These are phyloP conservation scores for Indri indri DNA, from an alignment of 2,113 vertebrate species.

Conservation along the genomic window DNA sequence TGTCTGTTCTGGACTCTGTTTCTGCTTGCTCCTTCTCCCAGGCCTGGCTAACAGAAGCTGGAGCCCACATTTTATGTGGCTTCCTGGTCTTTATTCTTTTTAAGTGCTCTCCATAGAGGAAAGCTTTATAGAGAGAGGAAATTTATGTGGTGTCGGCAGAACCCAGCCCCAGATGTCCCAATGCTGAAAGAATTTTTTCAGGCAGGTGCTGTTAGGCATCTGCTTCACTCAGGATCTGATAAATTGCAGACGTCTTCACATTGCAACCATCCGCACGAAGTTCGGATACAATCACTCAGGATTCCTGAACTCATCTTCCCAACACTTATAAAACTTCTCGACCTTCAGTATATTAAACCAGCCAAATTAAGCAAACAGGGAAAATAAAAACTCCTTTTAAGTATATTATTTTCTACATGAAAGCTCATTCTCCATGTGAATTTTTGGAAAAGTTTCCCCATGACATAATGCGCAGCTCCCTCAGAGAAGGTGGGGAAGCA, in stretches of 20 bases:
- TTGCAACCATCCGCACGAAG: not conserved
- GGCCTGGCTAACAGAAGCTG: conserved; percentile 41
- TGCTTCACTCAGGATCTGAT: conserved; percentile 17
- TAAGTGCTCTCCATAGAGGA: not conserved
- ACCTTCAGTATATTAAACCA: not conserved
- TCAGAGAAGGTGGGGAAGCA: not conserved
- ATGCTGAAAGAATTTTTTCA: not conserved
- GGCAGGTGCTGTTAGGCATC: conserved; percentile 45
- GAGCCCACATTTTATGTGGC: conserved; percentile 23
- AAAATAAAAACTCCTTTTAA: not conserved
- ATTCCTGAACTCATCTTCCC: conserved; percentile 16
- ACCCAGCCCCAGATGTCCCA: conserved; percentile 36
- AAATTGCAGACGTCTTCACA: conserved; percentile 31
- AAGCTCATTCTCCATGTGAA: not conserved
- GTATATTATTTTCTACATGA: conserved; percentile 24
- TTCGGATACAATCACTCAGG: not conserved
- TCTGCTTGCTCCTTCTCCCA: not conserved
- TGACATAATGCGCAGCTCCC: not conserved
- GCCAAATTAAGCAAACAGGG: not conserved
- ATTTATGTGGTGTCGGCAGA: conserved; percentile 49
- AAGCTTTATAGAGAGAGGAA: conserved; percentile 34
- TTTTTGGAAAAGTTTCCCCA: not conserved
- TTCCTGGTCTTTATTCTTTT: conserved; percentile 54
- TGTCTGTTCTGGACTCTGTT: not conserved
- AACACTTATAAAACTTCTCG: not conserved